Percentiles rank a stretch among this genome's conserved stretches.
Evolutionary conservation across 2,113 vertebrate species (phyloP).

Genomic region (Lutjanus erythropterus): DNA sequence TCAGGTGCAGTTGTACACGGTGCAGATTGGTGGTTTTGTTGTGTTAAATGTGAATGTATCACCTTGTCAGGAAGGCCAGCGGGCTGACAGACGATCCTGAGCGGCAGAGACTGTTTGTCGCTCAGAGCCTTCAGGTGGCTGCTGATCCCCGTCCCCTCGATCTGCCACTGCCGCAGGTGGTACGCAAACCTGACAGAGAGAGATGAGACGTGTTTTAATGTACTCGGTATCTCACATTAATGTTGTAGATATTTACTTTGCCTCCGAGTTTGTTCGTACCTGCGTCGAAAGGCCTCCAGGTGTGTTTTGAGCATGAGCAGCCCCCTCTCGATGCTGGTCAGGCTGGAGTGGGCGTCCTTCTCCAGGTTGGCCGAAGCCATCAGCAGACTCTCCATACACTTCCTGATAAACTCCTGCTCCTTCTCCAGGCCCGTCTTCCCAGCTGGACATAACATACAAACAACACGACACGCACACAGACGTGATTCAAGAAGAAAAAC

Average conservation of each 20-base stretch:
- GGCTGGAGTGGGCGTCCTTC: slow-evolving; percentile 94
- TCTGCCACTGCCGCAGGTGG: slow-evolving; percentile 98
- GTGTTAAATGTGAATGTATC: neutral
- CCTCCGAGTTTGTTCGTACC: slow-evolving; percentile 76
- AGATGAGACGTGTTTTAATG: neutral
- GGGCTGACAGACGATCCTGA: slow-evolving; percentile 97
- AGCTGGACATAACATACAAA: slow-evolving; percentile 60
- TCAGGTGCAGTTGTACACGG: neutral
- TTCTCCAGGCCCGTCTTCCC: slow-evolving; percentile 98
- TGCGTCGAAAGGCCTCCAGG: slow-evolving; percentile 97
- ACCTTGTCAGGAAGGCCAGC: slow-evolving; percentile 98
- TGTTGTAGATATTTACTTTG: neutral
- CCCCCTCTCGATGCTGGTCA: slow-evolving; percentile 97
- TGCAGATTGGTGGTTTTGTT: neutral
- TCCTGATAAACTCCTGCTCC: slow-evolving; percentile 99
- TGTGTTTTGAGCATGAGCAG: slow-evolving; percentile 99
- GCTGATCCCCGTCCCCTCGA: slow-evolving; percentile 98
- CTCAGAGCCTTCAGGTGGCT: slow-evolving; percentile 98
- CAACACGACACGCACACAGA: neutral
- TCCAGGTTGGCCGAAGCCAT: slow-evolving; percentile 97
- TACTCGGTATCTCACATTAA: neutral
- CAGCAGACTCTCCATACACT: slow-evolving; percentile 99
- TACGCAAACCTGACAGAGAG: slow-evolving; percentile 92
- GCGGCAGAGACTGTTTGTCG: slow-evolving; percentile 96
- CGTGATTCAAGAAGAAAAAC: neutral